Base-by-base conservation (phyloP, 1,140 invertebrate genomes). In the Penaeus japonicus region DNA sequence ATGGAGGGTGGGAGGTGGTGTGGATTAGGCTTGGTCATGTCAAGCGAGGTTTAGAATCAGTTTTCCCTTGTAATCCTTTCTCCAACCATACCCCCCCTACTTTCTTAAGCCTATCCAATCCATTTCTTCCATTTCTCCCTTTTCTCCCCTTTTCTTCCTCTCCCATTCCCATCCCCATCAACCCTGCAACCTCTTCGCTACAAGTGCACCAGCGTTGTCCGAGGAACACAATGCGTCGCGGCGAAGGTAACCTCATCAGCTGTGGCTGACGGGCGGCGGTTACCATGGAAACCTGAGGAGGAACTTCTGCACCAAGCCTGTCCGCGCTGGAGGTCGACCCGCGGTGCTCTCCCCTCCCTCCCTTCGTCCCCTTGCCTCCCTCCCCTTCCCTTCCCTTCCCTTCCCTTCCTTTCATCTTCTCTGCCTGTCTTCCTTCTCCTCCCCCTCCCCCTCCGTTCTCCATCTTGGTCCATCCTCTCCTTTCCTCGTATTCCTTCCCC, bases 281-380 rank as follows among this genome's bases (percentile, higher is more conserved):
- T 84, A 54, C 82, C 82, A 84, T 73, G 82, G 82, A 84, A 84
- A 84, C 65, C 27, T 84, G 82, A 84, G 82, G n/a, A 75, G 65
- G 27, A 75, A 15, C 24, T 39, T 39, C 39, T 39, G 39, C 39
- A 39, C 39, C 39, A 39, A 39, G 39, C 39, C 39, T 39, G 39
- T 39, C 39, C n/a, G 75, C 17, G 75, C 75, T 53, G 75, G 75
- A 35, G 22, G 75, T 35, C 75, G n/a, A 20, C 17, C 17, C n/a
- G n/a, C 84, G 17, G 53, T 35, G 59, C 55, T 39, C 84, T 39
- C 55, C 70, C 27, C 3, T 39, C 73, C 70, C 79, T 70, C 75
- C 47, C 85, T 0, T 22, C 5, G 0, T n/a, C 30, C 20, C 4
- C 53, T 27, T 30, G 15, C 84, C 35, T 24, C 22, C 62, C 70